These are phyloP conservation scores for Meles meles DNA, from an alignment of 2,113 vertebrate genomes.

Conservation along the genomic window DNA sequence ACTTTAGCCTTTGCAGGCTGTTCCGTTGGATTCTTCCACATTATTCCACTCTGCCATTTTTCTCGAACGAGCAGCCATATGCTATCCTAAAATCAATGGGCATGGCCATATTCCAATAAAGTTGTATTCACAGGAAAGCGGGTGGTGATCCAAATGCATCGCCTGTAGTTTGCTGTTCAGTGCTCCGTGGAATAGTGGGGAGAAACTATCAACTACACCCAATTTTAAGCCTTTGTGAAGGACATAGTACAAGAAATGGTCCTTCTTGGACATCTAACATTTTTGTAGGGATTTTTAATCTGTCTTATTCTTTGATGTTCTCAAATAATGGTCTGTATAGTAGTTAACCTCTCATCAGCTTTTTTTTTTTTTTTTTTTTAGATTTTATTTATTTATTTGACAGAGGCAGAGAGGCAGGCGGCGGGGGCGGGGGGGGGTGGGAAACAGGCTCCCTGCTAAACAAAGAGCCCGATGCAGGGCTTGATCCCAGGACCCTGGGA, in stretches of 20 bases:
- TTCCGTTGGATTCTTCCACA: background rate
- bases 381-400: too few species aligned
- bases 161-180: background rate
- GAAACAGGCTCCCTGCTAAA: too few species aligned
- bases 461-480: too few species aligned
- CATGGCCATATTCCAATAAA: background rate
- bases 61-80: background rate
- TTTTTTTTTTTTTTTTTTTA: background rate
- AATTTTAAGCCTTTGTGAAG: background rate
- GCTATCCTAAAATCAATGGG: background rate
- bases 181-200: background rate
- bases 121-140: background rate
- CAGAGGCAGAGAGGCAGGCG: too few species aligned
- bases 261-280: background rate
- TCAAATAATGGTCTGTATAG: background rate
- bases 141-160: background rate
- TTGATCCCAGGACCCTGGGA: too few species aligned
- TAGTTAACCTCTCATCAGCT: background rate
- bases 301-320: background rate
- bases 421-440: too few species aligned
- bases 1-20: background rate
- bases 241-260: background rate
- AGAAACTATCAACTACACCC: background rate
- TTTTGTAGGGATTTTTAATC: background rate
- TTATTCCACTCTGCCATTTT: background rate